Conservation (phyloP, 2,113 vertebrate species). For the Nycticebus coucang region DNA sequence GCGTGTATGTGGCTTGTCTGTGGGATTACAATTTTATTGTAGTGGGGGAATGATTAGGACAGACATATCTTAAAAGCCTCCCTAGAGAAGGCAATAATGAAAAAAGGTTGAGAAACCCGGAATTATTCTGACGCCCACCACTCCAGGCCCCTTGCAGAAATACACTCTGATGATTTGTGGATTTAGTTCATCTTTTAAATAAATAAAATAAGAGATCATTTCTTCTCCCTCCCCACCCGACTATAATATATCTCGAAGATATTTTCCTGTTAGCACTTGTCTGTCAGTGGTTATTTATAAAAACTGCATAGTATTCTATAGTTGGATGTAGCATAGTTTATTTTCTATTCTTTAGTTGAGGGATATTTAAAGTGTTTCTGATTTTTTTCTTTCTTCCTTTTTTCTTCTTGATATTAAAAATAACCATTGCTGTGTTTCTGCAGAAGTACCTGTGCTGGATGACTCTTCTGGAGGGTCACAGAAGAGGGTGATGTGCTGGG, state of each 20-base stretch:
- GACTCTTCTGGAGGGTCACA: background rate
- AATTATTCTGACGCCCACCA: background rate
- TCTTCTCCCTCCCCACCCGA: background rate
- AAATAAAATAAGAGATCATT: background rate
- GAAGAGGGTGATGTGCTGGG: background rate
- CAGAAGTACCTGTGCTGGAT: background rate
- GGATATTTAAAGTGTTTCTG: background rate
- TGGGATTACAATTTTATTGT: constrained; percentile 10
- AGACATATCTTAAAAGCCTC: background rate
- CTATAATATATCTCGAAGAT: background rate
- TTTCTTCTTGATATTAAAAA: background rate
- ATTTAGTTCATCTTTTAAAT: background rate
- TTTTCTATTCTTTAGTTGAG: background rate
- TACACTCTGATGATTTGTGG: background rate
- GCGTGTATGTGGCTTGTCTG: background rate
- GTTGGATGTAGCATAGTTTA: background rate
- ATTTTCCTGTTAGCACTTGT: background rate
- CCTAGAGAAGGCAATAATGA: background rate
- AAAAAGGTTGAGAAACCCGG: background rate
- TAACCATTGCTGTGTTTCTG: background rate
- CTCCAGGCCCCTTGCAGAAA: background rate
- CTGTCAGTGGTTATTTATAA: background rate
- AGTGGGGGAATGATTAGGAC: background rate
- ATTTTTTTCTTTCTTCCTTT: background rate
- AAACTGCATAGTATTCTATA: background rate